These are phyloP conservation scores for Toxotes jaculatrix DNA, from an alignment of 2,113 vertebrate genomes.

Conservation along the genomic window DNA sequence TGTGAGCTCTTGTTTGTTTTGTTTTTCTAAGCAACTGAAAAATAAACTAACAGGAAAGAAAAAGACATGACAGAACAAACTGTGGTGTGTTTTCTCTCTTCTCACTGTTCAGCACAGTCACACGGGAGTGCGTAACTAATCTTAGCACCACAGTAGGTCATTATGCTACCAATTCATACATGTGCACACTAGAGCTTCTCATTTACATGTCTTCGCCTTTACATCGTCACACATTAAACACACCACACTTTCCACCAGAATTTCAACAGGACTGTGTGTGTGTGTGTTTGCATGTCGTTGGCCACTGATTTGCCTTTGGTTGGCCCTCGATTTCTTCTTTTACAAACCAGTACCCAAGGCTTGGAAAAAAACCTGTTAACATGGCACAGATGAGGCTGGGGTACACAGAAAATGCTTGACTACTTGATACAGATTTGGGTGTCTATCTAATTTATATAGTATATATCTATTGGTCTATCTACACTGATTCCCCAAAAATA, in stretches of 20 bases:
- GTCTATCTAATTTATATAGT: too few species aligned
- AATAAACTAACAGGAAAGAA: conserved; percentile 79
- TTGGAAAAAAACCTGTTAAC: too few species aligned
- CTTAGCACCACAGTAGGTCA: conserved; percentile 56
- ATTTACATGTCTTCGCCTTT: conserved; percentile 56
- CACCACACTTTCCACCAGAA: conserved; percentile 39
- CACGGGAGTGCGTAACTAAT: conserved; percentile 56
- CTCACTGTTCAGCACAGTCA: conserved; percentile 12
- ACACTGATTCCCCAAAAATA: too few species aligned
- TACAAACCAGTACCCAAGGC: too few species aligned
- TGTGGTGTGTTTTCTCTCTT: conserved; percentile 44
- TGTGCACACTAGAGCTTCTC: conserved; percentile 47
- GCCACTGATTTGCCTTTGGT: conserved; percentile 51
- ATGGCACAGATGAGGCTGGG: too few species aligned
- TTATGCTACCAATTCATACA: conserved; percentile 57
- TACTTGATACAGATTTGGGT: too few species aligned
- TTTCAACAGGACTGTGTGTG: neutral
- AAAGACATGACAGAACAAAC: conserved; percentile 13
- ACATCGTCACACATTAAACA: conserved; percentile 58
- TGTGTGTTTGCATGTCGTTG: conserved; percentile 49
- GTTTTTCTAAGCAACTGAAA: conserved; percentile 76
- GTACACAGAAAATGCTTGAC: too few species aligned
- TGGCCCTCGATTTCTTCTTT: neutral
- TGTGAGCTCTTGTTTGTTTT: conserved; percentile 63
- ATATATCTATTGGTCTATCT: too few species aligned